Base-by-base conservation (phyloP, 2,113 vertebrate genomes). In the Galbula dea region DNA sequence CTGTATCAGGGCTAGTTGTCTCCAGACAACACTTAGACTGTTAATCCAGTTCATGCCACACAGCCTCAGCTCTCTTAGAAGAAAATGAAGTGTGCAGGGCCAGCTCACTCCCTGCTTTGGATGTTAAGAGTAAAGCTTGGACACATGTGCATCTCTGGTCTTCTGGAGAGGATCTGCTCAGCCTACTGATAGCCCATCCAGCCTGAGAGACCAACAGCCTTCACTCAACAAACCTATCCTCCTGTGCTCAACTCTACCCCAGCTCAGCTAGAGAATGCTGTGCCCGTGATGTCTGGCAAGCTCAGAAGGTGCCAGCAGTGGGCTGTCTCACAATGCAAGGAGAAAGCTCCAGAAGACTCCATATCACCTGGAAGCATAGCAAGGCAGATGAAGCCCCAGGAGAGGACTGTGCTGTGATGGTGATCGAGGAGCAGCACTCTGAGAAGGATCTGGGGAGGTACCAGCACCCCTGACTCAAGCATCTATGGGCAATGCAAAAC, bases 21-120 rank as follows among this genome's bases (percentile, higher is more conserved):
- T 98, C 97, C 96, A 97, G 97, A 97, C 97, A 95, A 88, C 96
- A 76, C 97, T 96, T 68, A 26, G 54, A 13, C 21, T 75, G 89
- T 86, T 95, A 80, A 48, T 54, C 30, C 89, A 67, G 94, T 94
- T 90, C 29, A 2, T 3, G 11, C 17, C 15, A 9, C 51, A 16
- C 77, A 57, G 49, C 72, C 80, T 77, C 16, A 57, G 67, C 67
- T 93, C 83, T 72, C 95, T 72, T 55, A 27, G 49, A 71, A 55
- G 54, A 68, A 62, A 43, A 57, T 0, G 83, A 92, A 71, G 86
- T 23, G 71, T 4, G 26, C 84, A 65, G 95, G 87, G 46, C 86
- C 96, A 66, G 87, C 59, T 61, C 34, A 4, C 17, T 10, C 48
- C 4, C 6, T 3, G 61, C 80, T 61, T 36, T 18, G 46, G 72